Percentiles rank a stretch among this genome's conserved stretches.
phyloP scores from a whole-genome alignment of 2,113 vertebrate genomes.

The Crypturellus undulatus region DNA sequence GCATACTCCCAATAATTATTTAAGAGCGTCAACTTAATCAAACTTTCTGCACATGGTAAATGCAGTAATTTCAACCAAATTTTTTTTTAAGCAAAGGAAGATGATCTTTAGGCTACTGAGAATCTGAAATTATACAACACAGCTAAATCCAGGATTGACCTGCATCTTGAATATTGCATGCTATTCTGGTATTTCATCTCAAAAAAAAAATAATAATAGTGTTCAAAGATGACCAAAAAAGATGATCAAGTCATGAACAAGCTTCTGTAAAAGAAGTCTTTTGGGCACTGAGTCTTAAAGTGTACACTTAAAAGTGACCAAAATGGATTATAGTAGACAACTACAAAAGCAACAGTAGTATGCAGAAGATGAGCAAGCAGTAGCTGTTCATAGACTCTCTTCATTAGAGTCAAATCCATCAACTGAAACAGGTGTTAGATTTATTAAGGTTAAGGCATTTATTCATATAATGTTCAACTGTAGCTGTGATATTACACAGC shows the following conservation, averaged over 20 bases:
- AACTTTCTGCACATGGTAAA: neutral
- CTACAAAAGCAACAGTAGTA: neutral
- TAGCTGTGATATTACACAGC: neutral
- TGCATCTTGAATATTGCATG: neutral
- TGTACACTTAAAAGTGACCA: neutral
- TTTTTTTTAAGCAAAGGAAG: neutral
- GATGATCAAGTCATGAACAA: neutral
- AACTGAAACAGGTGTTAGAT: neutral
- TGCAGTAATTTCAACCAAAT: neutral
- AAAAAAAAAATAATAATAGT: neutral
- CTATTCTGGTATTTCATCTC: neutral
- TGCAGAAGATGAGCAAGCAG: neutral
- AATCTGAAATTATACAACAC: neutral
- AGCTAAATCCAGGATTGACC: neutral
- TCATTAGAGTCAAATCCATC: neutral
- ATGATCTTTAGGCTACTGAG: neutral
- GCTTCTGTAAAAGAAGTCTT: neutral
- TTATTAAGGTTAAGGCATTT: neutral
- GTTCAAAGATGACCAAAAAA: neutral
- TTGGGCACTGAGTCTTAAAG: neutral
- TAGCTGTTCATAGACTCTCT: neutral
- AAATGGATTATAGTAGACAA: neutral
- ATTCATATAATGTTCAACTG: neutral
- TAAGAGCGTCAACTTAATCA: neutral
- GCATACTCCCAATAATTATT: neutral